A percentile compares a stretch with the other conserved stretches of the same genome.
These are phyloP conservation scores for Sinocyclocheilus anophthalmus DNA, from an alignment of 2,113 vertebrate species.

Conservation along the genomic window DNA sequence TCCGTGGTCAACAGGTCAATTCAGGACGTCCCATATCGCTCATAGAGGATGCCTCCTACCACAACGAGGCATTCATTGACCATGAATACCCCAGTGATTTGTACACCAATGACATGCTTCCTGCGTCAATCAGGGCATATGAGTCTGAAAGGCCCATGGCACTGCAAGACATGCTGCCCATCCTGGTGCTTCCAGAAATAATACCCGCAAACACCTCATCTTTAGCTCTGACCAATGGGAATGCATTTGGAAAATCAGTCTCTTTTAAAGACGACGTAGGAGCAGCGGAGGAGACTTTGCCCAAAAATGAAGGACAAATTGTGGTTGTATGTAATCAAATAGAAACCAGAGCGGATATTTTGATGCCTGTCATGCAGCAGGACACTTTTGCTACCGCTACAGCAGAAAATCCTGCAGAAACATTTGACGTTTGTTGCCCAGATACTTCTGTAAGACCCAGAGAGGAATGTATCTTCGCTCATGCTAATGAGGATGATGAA, in stretches of 20 bases:
- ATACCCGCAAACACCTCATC: neutral
- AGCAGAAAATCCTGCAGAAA: neutral
- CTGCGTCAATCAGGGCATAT: neutral
- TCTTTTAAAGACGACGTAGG: constrained; percentile 22
- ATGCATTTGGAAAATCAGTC: neutral
- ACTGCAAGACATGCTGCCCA: constrained; percentile 7
- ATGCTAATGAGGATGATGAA: neutral
- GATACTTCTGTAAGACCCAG: neutral
- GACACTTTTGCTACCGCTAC: neutral
- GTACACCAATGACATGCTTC: constrained; percentile 60
- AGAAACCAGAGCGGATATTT: neutral
- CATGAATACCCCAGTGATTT: constrained; percentile 47
- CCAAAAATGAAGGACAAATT: neutral
- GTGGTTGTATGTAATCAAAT: neutral
- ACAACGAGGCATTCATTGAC: constrained; percentile 49
- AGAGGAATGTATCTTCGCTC: neutral
- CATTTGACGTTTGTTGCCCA: neutral
- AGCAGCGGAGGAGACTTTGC: neutral
- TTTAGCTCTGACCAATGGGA: constrained; percentile 34
- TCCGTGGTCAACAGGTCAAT: constrained; percentile 60
- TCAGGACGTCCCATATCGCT: constrained; percentile 42
- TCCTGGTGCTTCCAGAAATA: constrained; percentile 37
- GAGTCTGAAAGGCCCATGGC: neutral
- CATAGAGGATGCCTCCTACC: constrained; percentile 54
- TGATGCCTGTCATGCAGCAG: neutral